Base-by-base conservation (phyloP, 2,113 vertebrate genomes). In the Aphelocoma coerulescens region DNA sequence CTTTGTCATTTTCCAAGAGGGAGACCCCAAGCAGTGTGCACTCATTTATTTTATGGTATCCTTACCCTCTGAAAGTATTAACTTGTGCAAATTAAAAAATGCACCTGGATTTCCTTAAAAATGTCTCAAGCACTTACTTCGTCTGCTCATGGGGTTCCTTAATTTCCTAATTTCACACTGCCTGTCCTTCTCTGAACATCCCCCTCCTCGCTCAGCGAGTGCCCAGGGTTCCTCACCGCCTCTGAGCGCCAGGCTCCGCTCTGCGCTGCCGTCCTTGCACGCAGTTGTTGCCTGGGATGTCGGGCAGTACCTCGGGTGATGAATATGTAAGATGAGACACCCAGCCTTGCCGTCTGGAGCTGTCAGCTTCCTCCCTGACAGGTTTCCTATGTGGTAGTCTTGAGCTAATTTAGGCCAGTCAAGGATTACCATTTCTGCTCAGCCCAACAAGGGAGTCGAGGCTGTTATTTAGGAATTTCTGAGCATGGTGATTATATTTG, bases 151-250 rank as follows among this genome's bases (percentile, higher is more conserved):
- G 1, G 27, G 30, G 18, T 59, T 91, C 61, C 65, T 74, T 93
- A 94, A 96, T 96, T 96, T 96, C 82, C 48, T 80, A 66, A 95
- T 96, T 96, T 96, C 79, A 85, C 63, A 81, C 63, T 39, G 16
- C 48, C 68, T 1, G 8, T 91, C 43, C 49, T 65, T 68, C 51
- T 52, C 54, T 58, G 61, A 39, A 21, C 27, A 9, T 79, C 18
- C 10, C 55, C 9, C 30, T 90, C 21, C 62, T 93, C 51, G 10
- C 44, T 19, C 43, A 39, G 39, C 3, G 9, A 8, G 39, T 35
- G 54, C 77, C 33, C 35, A 6, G 51, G 28, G 28, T 54, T 78
- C 88, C 86, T 78, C 43, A 8, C 7, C 0, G 1, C 67, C 72
- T 14, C 18, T 3, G 51, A 66, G 55, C 2, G 6, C 37, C 0